Evolutionary conservation across 2,797 vertebrate genomes (phyloP).

Genomic region (Phylloscopus collybita): DNA sequence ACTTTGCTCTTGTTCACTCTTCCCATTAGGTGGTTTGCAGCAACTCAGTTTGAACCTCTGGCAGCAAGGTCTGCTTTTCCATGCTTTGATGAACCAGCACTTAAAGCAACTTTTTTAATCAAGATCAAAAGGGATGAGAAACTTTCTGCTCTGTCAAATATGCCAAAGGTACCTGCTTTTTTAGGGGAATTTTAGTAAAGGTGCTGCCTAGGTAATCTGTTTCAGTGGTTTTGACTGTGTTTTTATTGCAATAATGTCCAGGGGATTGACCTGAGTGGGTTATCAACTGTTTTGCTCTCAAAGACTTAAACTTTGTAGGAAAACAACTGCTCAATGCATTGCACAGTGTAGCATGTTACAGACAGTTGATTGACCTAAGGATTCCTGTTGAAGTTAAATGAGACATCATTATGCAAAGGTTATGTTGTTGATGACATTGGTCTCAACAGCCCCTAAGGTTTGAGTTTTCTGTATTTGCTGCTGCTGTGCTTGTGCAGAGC

Average conservation of each 20-base stretch:
- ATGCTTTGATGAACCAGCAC: slow-evolving; percentile 95
- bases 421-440: neutral
- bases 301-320: neutral
- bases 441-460: neutral
- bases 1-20: neutral
- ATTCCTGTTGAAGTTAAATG: neutral
- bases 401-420: neutral
- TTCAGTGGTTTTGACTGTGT: neutral
- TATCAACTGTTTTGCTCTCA: neutral
- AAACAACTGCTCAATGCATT: neutral
- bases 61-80: slow-evolving; percentile 93
- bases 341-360: neutral
- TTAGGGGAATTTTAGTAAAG: neutral
- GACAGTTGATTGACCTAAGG: neutral
- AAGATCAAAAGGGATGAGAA: slow-evolving; percentile 85
- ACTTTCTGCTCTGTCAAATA: slow-evolving; percentile 90
- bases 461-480: neutral
- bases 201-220: neutral
- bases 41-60: slow-evolving; percentile 95
- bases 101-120: slow-evolving; percentile 92
- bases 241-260: neutral
- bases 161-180: slow-evolving; percentile 88
- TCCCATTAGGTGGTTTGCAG: slow-evolving; percentile 86
- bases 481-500: neutral
- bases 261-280: neutral